Conservation (phyloP, 1,140 invertebrate genomes). For the Danaus plexippus region DNA sequence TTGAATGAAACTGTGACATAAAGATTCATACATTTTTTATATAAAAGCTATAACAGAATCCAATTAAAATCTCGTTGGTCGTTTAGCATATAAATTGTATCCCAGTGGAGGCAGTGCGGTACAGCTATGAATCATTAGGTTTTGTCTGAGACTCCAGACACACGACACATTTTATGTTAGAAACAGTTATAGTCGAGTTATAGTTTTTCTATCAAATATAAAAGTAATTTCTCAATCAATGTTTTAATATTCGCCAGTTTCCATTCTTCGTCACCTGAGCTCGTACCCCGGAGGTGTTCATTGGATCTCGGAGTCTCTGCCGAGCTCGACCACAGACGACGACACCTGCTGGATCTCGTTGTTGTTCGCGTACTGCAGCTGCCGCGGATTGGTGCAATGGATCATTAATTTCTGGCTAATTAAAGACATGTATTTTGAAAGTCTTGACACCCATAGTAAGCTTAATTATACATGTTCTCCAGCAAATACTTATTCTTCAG, state of each 20-base stretch:
- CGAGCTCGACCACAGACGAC: conserved; percentile 3
- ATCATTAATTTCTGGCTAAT: conserved; percentile 57
- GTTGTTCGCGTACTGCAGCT: conserved; percentile 41
- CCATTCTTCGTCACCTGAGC: conserved; percentile 32
- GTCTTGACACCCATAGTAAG: conserved; percentile 37
- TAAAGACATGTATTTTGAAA: conserved; percentile 52
- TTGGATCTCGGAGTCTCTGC: conserved; percentile 15
- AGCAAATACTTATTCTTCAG: neutral
- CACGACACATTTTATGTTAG: too few relatives aligned
- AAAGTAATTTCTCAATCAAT: too few relatives aligned
- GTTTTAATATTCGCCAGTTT: conserved; percentile 10
- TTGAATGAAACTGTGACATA: too few relatives aligned
- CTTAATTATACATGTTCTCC: conserved; percentile 1
- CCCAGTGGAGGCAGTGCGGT: conserved; percentile 3
- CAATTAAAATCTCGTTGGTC: too few relatives aligned
- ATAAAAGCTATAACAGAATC: too few relatives aligned
- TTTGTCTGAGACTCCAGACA: too few relatives aligned
- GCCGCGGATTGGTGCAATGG: conserved; percentile 46
- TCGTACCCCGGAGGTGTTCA: conserved; percentile 11
- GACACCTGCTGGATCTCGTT: conserved; percentile 53
- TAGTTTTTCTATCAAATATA: too few relatives aligned
- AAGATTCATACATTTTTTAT: too few relatives aligned
- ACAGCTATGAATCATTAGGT: too few relatives aligned
- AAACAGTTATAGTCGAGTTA: too few relatives aligned
- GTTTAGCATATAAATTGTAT: neutral